Base-by-base conservation (phyloP, 2,888 invertebrate genomes). In the Stenodema calcarata region DNA sequence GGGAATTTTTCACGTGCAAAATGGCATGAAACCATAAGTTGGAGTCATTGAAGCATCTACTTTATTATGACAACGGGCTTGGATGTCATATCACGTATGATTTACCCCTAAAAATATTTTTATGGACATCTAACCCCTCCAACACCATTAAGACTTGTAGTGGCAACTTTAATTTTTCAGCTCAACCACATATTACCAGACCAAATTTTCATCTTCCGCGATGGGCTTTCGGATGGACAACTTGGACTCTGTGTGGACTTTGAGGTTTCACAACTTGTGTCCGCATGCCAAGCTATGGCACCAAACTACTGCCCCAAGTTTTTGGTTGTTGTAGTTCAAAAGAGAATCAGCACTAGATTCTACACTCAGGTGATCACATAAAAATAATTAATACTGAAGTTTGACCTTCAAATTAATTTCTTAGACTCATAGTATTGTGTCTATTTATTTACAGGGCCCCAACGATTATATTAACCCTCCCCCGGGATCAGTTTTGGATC, bases 181-280 rank as follows among this genome's bases (percentile, higher is more conserved):
- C 12, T 30, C 1, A 86, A 79, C 23, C 50, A 54, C 12, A 2
- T n/a, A 2, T 41, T 95, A 88, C 99, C 99, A 0, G 94, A 95
- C 0, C 94, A 94, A 89, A 95, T 99, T 47, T 93, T 99, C 9
- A 94, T 99, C 44, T 98, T 95, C 91, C 93, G 99, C 87, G 99
- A 99, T 91, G 99, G 99, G 50, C 97, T 99, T 0, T 95, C 97
- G 2, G 98, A 98, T 90, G 97, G 98, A 0, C 95, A 97, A 90
- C 90, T 99, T 27, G 93, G 94, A 3, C 90, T 93, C 0, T 93
- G 96, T 1, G 91, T 92, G 16, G 92, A 95, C 1, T 95, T 95
- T 90, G 99, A 99, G 92, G 94, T 98, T 0, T 93, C 94, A 0
- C 98, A 97, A 89, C 91, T 97, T 89, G 89, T 93, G 88, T 90